These are phyloP conservation scores for Onychomys leucogaster DNA, from an alignment of 2,797 vertebrate species.

Conservation along the genomic window DNA sequence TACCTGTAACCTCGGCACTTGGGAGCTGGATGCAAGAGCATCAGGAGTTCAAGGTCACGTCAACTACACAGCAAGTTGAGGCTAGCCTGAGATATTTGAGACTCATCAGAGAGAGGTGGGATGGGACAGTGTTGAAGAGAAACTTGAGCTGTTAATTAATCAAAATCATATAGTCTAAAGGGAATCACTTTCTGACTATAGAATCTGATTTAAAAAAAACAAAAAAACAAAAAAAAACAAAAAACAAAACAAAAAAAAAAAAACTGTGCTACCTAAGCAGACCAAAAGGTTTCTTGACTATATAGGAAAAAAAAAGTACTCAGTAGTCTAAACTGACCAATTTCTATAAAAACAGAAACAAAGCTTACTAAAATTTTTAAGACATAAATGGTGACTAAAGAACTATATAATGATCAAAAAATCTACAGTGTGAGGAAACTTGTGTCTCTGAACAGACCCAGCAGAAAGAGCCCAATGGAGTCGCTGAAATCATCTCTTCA, in stretches of 20 bases:
- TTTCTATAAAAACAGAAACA: slow-evolving; percentile 25
- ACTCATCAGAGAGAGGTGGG: background rate
- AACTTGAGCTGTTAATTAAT: background rate
- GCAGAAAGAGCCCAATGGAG: background rate
- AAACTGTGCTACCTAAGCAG: background rate
- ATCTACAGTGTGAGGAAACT: background rate
- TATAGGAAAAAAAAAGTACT: background rate
- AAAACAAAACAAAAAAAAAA: too few relatives aligned
- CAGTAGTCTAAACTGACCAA: background rate
- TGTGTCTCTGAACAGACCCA: background rate
- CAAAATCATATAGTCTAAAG: slow-evolving; percentile 33
- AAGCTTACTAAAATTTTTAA: background rate
- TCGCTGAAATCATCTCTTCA: slow-evolving; percentile 35
- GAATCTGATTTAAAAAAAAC: too few relatives aligned
- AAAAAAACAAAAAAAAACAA: too few relatives aligned
- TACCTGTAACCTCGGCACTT: background rate
- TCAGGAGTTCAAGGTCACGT: background rate
- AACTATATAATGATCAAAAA: background rate
- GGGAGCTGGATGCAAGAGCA: background rate
- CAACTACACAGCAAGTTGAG: background rate
- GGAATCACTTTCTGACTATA: slow-evolving; percentile 41
- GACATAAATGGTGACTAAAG: background rate
- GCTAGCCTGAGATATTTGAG: background rate
- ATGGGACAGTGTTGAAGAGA: background rate
- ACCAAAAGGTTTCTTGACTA: background rate